phyloP scores from a whole-genome alignment of 2,888 invertebrate species.

The Agrotis exclamationis region DNA sequence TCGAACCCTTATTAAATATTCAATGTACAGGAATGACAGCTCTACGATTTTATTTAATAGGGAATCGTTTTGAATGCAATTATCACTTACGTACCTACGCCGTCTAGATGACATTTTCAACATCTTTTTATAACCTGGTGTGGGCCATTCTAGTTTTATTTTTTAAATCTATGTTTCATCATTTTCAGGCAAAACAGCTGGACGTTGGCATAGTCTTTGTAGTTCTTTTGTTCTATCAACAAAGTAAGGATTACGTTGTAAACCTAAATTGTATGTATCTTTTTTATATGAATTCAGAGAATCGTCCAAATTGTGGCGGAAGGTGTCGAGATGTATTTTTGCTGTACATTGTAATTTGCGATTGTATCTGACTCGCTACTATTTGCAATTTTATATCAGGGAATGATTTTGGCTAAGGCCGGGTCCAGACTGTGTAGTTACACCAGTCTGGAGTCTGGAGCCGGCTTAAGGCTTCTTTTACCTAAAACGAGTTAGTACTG shows the following conservation, averaged over 20 bases:
- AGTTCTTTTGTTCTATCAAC: slow-evolving; percentile 43
- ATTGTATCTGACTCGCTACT: background rate
- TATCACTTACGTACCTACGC: background rate
- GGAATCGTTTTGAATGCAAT: background rate
- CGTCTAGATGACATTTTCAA: no score
- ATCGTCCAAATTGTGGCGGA: background rate
- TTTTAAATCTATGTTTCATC: slow-evolving; percentile 36
- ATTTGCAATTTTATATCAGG: background rate
- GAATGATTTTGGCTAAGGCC: background rate
- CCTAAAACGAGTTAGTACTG: no score
- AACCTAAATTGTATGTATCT: slow-evolving; percentile 11
- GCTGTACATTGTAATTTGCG: background rate
- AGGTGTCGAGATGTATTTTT: background rate
- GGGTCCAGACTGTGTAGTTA: no score
- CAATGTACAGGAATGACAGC: no score
- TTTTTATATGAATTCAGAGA: slow-evolving; percentile 14
- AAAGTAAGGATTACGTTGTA: slow-evolving; percentile 10
- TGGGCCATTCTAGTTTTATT: slow-evolving; percentile 8
- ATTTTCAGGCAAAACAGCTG: slow-evolving; percentile 42
- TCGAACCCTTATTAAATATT: no score
- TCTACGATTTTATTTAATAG: no score
- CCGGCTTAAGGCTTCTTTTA: no score
- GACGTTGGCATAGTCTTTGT: slow-evolving; percentile 43
- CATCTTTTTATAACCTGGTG: background rate
- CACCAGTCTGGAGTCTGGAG: no score